Percentiles rank a stretch among this genome's conserved stretches.
Conservation (phyloP, 2,113 vertebrate genomes). For the Salvelinus alpinus region DNA sequence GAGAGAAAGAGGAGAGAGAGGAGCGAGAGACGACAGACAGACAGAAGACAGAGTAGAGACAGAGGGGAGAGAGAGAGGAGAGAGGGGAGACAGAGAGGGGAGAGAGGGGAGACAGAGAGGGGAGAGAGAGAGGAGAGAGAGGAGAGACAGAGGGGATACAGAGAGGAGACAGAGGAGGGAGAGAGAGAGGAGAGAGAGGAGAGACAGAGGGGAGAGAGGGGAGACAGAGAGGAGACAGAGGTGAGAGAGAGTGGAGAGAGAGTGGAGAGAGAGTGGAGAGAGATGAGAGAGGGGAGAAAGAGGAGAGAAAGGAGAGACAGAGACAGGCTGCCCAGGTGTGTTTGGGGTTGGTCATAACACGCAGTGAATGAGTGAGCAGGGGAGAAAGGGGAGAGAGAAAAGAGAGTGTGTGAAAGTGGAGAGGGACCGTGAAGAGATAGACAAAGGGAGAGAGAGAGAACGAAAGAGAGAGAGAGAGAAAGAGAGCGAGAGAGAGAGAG, state of each 20-base stretch:
- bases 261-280: no score
- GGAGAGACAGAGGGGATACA: no score
- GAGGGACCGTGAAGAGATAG: not conserved
- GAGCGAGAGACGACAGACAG: no score
- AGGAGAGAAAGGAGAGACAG: no score
- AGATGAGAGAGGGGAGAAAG: no score
- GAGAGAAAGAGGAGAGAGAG: no score
- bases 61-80: no score
- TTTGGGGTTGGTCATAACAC: slow-evolving; percentile 49
- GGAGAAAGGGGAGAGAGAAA: not conserved
- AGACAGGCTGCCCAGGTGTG: slow-evolving; percentile 55
- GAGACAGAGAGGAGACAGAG: no score
- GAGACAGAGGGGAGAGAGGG: not conserved
- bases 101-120: slow-evolving; percentile 1
- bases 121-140: no score
- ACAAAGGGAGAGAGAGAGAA: not conserved
- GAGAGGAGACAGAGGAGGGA: no score
- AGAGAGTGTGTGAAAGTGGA: not conserved
- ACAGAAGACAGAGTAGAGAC: no score
- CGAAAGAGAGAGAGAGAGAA: not conserved
- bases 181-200: not conserved
- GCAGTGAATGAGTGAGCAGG: slow-evolving; percentile 34
- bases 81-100: not conserved
- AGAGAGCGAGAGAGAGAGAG: not conserved
- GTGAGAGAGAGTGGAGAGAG: no score